phyloP scores from a whole-genome alignment of 2,113 vertebrate species.

The Cacatua alba region DNA sequence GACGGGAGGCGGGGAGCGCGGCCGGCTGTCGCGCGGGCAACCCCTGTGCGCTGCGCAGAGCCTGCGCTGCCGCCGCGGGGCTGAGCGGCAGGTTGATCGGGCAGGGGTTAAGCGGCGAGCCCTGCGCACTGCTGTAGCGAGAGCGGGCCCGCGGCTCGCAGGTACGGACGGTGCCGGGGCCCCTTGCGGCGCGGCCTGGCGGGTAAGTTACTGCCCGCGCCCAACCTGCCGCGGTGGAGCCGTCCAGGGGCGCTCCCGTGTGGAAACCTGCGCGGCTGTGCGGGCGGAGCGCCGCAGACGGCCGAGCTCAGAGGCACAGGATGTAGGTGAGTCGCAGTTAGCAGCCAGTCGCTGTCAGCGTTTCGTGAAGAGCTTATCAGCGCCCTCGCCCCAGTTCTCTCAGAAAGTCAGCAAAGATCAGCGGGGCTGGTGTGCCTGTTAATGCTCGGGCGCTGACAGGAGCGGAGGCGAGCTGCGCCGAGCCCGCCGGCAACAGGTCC shows the following conservation, averaged over 20 bases:
- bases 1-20: neutral
- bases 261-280: neutral
- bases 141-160: neutral
- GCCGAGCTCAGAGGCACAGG: neutral
- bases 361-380: neutral
- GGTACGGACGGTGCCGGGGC: neutral
- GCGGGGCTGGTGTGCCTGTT: fast-evolving
- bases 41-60: neutral
- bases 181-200: neutral
- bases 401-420: neutral
- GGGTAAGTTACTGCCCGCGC: neutral
- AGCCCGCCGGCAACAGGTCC: neutral
- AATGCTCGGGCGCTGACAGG: neutral
- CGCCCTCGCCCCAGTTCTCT: neutral
- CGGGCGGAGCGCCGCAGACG: neutral
- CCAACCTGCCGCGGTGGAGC: neutral
- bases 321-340: neutral
- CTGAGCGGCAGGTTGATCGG: neutral
- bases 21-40: neutral
- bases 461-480: neutral
- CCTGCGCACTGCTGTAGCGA: no score
- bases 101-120: neutral
- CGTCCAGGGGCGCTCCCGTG: neutral
- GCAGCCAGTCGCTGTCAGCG: fast-evolving
- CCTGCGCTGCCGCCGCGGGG: neutral